Evolutionary conservation across 2,888 invertebrate species (phyloP).

Genomic region (Meta bourneti): DNA sequence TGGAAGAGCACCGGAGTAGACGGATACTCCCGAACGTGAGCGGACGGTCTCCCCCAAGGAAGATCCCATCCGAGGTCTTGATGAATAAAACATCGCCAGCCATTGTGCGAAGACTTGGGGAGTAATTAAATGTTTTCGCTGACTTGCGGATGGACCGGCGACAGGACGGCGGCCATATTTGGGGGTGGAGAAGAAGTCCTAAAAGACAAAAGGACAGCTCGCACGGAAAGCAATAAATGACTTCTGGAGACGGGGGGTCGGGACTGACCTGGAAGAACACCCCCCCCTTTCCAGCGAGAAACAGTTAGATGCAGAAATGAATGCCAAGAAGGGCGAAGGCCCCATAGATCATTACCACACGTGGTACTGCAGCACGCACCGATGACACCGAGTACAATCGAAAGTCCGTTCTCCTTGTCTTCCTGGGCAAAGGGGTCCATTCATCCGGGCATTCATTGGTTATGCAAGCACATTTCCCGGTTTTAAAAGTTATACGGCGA

Average conservation of each 20-base stretch:
- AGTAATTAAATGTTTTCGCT: conserved; percentile 77
- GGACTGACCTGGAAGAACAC: conserved; percentile 69
- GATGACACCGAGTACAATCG: conserved; percentile 72
- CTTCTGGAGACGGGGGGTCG: conserved; percentile 40
- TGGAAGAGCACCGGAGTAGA: background rate
- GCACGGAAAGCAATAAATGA: conserved; percentile 75
- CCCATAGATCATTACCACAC: conserved; percentile 76
- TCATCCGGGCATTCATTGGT: conserved; percentile 60
- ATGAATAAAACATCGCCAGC: conserved; percentile 75
- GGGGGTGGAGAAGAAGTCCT: background rate
- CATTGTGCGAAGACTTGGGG: conserved; percentile 61
- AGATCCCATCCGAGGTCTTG: conserved; percentile 32
- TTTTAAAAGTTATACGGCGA: conserved; percentile 68
- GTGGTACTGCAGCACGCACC: conserved; percentile 71
- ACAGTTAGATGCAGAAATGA: conserved; percentile 54
- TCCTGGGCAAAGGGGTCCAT: conserved; percentile 23
- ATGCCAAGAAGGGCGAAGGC: conserved; percentile 37
- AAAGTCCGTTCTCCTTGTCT: conserved; percentile 30
- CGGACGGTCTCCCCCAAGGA: conserved; percentile 25
- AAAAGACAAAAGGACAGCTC: conserved; percentile 72
- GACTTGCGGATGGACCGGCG: conserved; percentile 75
- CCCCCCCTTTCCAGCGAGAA: conserved; percentile 34
- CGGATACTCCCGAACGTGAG: conserved; percentile 1
- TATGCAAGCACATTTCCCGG: conserved; percentile 34
- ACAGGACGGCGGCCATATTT: conserved; percentile 66